Conservation (phyloP, 2,888 invertebrate species). For the Nymphalis polychloros region DNA sequence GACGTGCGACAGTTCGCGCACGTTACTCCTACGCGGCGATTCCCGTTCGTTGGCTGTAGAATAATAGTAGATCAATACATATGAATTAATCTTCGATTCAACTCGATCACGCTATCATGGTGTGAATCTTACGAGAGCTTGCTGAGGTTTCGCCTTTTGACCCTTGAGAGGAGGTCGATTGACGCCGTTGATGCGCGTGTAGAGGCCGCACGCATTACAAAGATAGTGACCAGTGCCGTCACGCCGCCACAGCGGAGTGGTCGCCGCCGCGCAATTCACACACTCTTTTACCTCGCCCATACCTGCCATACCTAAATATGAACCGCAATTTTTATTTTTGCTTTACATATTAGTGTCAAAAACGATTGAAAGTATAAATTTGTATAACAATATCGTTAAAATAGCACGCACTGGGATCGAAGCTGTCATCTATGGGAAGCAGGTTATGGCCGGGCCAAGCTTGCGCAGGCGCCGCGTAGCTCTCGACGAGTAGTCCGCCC, state of each 20-base stretch:
- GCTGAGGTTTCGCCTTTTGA: constrained; percentile 84
- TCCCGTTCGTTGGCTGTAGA: constrained; percentile 80
- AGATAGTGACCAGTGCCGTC: constrained; percentile 99
- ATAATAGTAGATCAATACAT: neutral
- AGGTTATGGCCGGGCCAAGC: constrained; percentile 74
- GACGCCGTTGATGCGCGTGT: constrained; percentile 86
- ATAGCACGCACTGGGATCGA: constrained; percentile 69
- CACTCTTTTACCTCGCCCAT: constrained; percentile 89
- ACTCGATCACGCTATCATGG: neutral
- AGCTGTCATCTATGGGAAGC: constrained; percentile 73
- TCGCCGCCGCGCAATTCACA: constrained; percentile 95
- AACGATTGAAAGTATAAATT: no score
- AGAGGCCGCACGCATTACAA: constrained; percentile 99
- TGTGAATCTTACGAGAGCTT: constrained; percentile 66
- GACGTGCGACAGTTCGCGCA: constrained; percentile 97
- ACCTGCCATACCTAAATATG: constrained; percentile 62
- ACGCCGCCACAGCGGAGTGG: constrained; percentile 97
- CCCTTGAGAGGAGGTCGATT: constrained; percentile 88
- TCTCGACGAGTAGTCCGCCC: constrained; percentile 71
- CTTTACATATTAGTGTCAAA: neutral
- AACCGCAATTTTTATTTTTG: neutral
- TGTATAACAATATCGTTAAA: no score
- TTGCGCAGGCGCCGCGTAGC: constrained; percentile 66
- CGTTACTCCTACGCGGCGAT: constrained; percentile 87
- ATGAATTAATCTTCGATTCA: neutral